These are phyloP conservation scores for Morpho deidamia DNA, from an alignment of 2,888 invertebrate genomes.

Conservation along the genomic window DNA sequence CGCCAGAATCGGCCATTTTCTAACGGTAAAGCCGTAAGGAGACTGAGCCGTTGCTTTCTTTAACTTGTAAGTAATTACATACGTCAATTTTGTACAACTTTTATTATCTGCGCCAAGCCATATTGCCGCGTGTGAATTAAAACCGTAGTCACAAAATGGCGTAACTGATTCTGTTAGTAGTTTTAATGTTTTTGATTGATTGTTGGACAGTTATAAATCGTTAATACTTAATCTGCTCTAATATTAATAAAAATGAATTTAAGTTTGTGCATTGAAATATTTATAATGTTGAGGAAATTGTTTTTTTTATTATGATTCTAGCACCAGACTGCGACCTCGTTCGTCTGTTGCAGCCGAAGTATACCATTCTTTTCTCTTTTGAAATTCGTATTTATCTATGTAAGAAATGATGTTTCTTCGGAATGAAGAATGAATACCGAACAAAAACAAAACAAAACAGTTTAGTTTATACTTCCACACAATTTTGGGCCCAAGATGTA, in stretches of 20 bases:
- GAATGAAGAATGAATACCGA: too few species aligned
- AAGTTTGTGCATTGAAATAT: neutral
- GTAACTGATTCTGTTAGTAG: neutral
- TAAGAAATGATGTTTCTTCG: too few species aligned
- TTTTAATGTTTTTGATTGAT: constrained; percentile 18
- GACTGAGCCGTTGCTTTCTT: constrained; percentile 33
- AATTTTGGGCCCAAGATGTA: too few species aligned
- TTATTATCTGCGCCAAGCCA: constrained; percentile 14
- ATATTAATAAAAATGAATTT: neutral
- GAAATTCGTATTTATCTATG: too few species aligned
- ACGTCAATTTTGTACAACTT: constrained; percentile 21
- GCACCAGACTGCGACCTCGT: too few species aligned
- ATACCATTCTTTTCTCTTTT: too few species aligned
- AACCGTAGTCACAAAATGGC: constrained; percentile 4
- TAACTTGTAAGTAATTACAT: constrained; percentile 38
- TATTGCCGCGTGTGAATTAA: constrained; percentile 10
- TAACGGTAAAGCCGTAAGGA: constrained; percentile 54
- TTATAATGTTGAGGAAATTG: neutral
- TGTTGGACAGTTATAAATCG: constrained; percentile 10
- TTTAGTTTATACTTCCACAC: too few species aligned
- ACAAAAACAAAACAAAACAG: too few species aligned
- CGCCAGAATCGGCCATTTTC: constrained; percentile 46
- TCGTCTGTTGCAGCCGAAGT: too few species aligned
- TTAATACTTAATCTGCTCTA: constrained; percentile 1
- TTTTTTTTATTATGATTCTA: too few species aligned